Base-by-base conservation (phyloP, 2,888 invertebrate species). In the Acronicta leporina region DNA sequence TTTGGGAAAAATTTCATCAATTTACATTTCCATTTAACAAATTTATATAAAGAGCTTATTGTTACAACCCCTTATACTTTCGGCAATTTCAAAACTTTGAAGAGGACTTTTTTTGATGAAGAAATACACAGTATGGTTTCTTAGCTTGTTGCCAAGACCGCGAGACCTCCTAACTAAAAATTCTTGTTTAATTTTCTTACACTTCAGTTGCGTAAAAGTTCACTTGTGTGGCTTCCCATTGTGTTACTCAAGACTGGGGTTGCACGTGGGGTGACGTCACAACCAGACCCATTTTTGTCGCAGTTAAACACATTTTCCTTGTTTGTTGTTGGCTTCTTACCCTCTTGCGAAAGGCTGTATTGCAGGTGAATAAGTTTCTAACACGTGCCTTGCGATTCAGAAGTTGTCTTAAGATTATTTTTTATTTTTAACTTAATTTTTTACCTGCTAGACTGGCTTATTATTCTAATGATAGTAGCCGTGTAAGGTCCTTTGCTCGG, bases 221-320 rank as follows among this genome's bases (percentile, higher is more conserved):
- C 2, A 38, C 7, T 64, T 46, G n/a, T 49, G 9, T 5, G 66
- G 70, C 55, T 69, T 67, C 70, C 11, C 10, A 25, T 46, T 15
- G 35, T 13, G 15, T 48, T 20, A 16, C 30, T 14, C 0, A 33
- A 27, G 45, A 44, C 11, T 11, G 4, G 13, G 35, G 38, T n/a
- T 16, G 42, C 43, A 41, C 44, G 50, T 50, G 47, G 5, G 15
- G 9, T 38, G 38, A 38, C n/a, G n/a, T 38, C 13, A 38, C 7
- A 5, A n/a, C 38, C 38, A 13, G 6, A 38, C 2, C n/a, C 6
- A n/a, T 13, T 13, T 35, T 35, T 35, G 2, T 13, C 35, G 13
- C 3, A 33, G 11, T 13, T 35, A 13, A 35, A 35, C 33, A 33
- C 11, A 11, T 33, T 33, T 33, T 33, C 10, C 11, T 11, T 33